A percentile compares a stretch with the other conserved stretches of the same genome.
Evolutionary conservation across 53 echinoderm and acorn worm species (phyloP).

Genomic region (Glandiceps talaboti): DNA sequence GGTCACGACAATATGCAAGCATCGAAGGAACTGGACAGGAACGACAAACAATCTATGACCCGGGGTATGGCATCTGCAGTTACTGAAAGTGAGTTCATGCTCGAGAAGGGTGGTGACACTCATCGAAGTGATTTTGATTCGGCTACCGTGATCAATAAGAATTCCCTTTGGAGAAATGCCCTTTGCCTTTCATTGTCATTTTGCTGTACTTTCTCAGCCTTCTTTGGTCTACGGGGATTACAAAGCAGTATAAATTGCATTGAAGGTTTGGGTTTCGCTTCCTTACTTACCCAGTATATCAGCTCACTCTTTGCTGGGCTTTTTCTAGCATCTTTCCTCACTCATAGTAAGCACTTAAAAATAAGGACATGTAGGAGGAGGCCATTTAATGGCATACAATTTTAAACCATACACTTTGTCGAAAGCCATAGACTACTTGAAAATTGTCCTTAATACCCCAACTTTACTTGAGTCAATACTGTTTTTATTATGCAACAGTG

Average conservation of each 20-base stretch:
- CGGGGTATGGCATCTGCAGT: no score
- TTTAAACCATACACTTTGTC: background rate
- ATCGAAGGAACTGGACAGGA: no score
- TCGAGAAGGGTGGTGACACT: no score
- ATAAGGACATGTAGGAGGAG: no score
- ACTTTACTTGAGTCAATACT: background rate
- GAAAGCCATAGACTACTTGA: background rate
- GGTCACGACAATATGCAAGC: no score
- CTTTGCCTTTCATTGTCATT: background rate
- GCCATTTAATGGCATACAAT: background rate
- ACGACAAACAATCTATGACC: no score
- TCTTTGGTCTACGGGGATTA: background rate
- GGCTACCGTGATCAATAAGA: no score
- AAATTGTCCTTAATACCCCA: background rate
- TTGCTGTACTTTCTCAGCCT: background rate
- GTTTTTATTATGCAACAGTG: background rate
- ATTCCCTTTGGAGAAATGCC: background rate
- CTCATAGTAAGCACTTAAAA: no score
- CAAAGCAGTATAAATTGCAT: background rate
- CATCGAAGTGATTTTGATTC: no score
- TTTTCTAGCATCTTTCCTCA: background rate
- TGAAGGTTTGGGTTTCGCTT: background rate
- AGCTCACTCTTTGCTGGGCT: background rate
- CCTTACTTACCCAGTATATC: background rate
- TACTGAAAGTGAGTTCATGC: no score